phyloP scores from a whole-genome alignment of 1,140 invertebrate genomes.

The Dinothrombium tinctorium region DNA sequence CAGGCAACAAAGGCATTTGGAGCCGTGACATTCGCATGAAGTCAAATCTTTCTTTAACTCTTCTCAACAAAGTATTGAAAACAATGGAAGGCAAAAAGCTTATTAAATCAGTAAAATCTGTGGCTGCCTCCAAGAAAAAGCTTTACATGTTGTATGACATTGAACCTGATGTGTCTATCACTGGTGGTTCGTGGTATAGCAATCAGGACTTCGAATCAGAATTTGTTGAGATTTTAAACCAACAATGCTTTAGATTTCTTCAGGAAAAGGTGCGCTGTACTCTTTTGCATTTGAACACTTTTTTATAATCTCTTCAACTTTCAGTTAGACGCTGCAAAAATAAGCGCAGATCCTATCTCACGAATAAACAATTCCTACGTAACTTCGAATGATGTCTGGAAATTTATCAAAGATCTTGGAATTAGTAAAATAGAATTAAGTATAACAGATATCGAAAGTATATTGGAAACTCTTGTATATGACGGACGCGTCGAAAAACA shows the following conservation, averaged over 20 bases:
- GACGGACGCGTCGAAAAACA: constrained; percentile 73
- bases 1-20: constrained; percentile 81
- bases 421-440: constrained; percentile 72
- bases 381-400: constrained; percentile 26
- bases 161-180: constrained; percentile 79
- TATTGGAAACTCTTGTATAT: constrained; percentile 71
- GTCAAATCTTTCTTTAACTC: constrained; percentile 63
- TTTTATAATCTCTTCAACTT: no score
- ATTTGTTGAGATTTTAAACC: constrained; percentile 84
- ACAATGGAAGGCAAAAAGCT: constrained; percentile 77
- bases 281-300: no score
- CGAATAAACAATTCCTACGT: constrained; percentile 35
- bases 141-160: constrained; percentile 88
- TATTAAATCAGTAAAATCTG: constrained; percentile 87
- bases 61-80: constrained; percentile 79
- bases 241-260: constrained; percentile 59
- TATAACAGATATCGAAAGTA: constrained; percentile 68
- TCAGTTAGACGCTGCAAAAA: background rate
- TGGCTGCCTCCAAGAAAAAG: constrained; percentile 49
- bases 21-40: constrained; percentile 71
- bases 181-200: constrained; percentile 81
- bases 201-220: constrained; percentile 83
- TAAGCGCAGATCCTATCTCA: constrained; percentile 31
- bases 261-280: constrained; percentile 35
- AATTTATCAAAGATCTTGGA: constrained; percentile 66